A percentile compares a stretch with the other conserved stretches of the same genome.
phyloP scores from a whole-genome alignment of 2,888 invertebrate species.

The Lordiphosa fenestrarum region DNA sequence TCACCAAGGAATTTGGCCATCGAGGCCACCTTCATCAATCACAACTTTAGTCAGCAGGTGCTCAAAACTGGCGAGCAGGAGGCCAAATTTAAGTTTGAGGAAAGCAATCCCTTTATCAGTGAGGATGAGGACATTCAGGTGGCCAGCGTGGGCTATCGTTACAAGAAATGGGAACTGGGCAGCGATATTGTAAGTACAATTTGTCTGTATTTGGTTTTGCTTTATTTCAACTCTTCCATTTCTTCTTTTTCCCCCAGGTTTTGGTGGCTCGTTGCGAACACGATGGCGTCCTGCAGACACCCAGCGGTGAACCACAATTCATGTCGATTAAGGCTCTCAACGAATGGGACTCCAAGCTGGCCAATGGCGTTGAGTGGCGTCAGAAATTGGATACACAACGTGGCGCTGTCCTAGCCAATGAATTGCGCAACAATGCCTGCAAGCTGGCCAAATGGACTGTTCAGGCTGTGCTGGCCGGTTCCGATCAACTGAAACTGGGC shows the following conservation, averaged over 20 bases:
- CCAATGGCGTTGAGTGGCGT: slow-evolving; percentile 99
- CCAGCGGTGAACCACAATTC: slow-evolving; percentile 94
- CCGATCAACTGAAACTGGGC: slow-evolving; percentile 98
- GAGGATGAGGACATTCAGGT: slow-evolving; percentile 96
- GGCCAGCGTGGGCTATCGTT: slow-evolving; percentile 97
- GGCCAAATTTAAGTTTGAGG: slow-evolving; percentile 92
- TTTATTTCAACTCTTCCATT: background rate
- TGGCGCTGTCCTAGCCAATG: slow-evolving; percentile 98
- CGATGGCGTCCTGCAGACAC: slow-evolving; percentile 95
- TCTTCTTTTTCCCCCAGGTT: slow-evolving; percentile 79
- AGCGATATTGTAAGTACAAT: slow-evolving; percentile 88
- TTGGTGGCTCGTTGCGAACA: slow-evolving; percentile 97
- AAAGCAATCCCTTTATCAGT: slow-evolving; percentile 95
- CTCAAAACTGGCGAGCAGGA: slow-evolving; percentile 87
- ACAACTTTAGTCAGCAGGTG: slow-evolving; percentile 98
- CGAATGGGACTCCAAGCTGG: slow-evolving; percentile 98
- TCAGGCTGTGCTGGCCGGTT: slow-evolving; percentile 95
- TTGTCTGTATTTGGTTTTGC: too few relatives aligned
- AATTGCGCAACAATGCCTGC: slow-evolving; percentile 98
- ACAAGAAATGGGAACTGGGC: slow-evolving; percentile 98
- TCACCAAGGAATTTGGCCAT: slow-evolving; percentile 97
- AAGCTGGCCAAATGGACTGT: slow-evolving; percentile 99
- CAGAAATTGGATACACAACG: slow-evolving; percentile 98
- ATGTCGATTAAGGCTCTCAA: slow-evolving; percentile 98
- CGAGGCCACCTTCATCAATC: slow-evolving; percentile 99